Evolutionary conservation across 2,113 vertebrate species (phyloP).

Genomic region (Trinectes maculatus): DNA sequence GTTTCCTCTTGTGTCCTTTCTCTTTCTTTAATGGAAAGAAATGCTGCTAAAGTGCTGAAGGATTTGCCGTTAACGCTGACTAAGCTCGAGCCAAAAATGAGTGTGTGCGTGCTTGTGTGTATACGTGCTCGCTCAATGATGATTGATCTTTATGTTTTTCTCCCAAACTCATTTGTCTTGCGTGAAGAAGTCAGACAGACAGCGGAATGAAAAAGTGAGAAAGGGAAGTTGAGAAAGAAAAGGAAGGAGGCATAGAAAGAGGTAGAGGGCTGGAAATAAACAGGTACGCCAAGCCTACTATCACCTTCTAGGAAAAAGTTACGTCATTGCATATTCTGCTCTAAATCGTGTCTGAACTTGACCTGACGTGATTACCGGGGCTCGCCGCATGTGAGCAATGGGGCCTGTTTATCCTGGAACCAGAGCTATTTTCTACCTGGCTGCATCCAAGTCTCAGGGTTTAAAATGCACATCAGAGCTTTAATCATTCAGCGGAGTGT

Average conservation of each 20-base stretch:
- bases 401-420: slow-evolving; percentile 48
- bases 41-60: slow-evolving; percentile 25
- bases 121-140: slow-evolving; percentile 23
- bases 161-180: background rate
- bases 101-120: slow-evolving; percentile 12
- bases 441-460: slow-evolving; percentile 8
- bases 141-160: slow-evolving; percentile 46
- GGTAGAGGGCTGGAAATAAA: slow-evolving; percentile 19
- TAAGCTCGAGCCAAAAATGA: slow-evolving; percentile 11
- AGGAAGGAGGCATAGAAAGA: background rate
- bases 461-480: slow-evolving; percentile 2
- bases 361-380: slow-evolving; percentile 39
- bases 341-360: slow-evolving; percentile 61
- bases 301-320: slow-evolving; percentile 58
- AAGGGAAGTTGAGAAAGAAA: background rate
- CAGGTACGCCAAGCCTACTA: slow-evolving; percentile 27
- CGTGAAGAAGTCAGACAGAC: slow-evolving; percentile 12
- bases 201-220: background rate
- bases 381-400: slow-evolving; percentile 30
- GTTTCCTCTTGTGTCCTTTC: slow-evolving; percentile 44
- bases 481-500: background rate
- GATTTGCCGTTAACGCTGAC: slow-evolving; percentile 37
- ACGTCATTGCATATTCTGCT: slow-evolving; percentile 17
- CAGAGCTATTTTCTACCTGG: slow-evolving; percentile 25
- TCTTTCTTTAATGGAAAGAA: slow-evolving; percentile 24